These are phyloP conservation scores for Laticauda laticaudata DNA, from an alignment of 2,113 vertebrate species.

Conservation along the genomic window DNA sequence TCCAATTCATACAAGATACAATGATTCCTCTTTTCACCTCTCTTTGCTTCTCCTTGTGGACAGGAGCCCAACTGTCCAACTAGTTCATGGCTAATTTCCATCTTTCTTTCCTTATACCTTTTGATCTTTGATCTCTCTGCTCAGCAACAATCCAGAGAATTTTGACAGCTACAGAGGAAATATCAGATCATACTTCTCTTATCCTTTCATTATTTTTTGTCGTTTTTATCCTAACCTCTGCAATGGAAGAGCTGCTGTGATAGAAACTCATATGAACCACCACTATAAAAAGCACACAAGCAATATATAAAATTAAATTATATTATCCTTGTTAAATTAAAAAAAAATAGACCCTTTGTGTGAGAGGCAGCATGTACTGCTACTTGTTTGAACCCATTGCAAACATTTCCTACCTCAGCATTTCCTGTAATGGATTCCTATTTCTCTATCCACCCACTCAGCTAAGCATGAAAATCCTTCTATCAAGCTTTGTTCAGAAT, in stretches of 20 bases:
- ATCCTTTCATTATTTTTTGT: neutral
- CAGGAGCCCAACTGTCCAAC: neutral
- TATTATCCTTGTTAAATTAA: neutral
- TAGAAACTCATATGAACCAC: neutral
- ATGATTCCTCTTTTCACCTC: neutral
- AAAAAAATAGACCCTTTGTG: neutral
- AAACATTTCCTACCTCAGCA: neutral
- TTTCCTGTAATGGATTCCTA: neutral
- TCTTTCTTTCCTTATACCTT: neutral
- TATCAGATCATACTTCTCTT: neutral
- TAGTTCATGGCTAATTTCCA: neutral
- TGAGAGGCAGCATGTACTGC: neutral
- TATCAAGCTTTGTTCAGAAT: neutral
- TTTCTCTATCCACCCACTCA: neutral
- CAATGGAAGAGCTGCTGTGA: neutral
- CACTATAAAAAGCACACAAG: neutral
- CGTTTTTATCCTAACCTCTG: slow-evolving; percentile 10
- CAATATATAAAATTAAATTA: slow-evolving; percentile 15
- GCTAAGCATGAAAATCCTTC: neutral
- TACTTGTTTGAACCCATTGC: neutral
- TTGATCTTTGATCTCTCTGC: neutral
- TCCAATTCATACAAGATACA: neutral
- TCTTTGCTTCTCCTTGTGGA: neutral
- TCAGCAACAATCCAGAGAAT: neutral
- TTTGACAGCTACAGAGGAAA: neutral